Base-by-base conservation (phyloP, 2,888 invertebrate species). In the Gari tellinella region DNA sequence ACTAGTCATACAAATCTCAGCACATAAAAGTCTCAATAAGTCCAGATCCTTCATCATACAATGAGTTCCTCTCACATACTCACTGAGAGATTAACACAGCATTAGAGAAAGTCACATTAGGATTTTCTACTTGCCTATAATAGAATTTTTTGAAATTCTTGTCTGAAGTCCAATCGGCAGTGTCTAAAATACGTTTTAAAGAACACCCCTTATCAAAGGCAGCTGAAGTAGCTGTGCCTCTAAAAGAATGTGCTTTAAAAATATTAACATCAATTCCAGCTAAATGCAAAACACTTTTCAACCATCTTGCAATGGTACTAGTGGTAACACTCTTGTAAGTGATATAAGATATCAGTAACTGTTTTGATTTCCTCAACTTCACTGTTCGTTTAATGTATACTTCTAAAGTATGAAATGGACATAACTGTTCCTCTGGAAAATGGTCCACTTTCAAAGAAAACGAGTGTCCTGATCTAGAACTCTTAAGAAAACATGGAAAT, bases 231-330 rank as follows among this genome's bases (percentile, higher is more conserved):
- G 74, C 26, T 12, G 74, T 61, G 15, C 41, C 46, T 25, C 74
- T 61, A 40, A 19, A 69, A 19, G 61, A 61, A 60, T 74, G 74
- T 25, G 68, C 61, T 26, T 74, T 74, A 40, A 69, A 74, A 1
- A 55, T 21, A n/a, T 4, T 7, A 23, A n/a, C 26, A 41, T 75
- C 65, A 25, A 69, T 65, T 46, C 69, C 74, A 21, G 69, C 15
- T 8, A 52, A 31, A 1, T 40, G 10, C 26, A 75, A 45, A 23
- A 66, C 49, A 8, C n/a, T n/a, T 25, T 52, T 64, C 3, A 74
- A 37, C 68, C 75, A 76, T 46, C 68, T 69, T n/a, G 74, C 65
- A 3, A 75, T 53, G 23, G 74, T 69, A 49, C 76, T 63, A 46
- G 70, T 55, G n/a, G 73, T 43, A 17, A 76, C 64, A 7, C 14